Evolutionary conservation across 2,113 vertebrate genomes (phyloP).

Genomic region (Sinocyclocheilus anophthalmus): DNA sequence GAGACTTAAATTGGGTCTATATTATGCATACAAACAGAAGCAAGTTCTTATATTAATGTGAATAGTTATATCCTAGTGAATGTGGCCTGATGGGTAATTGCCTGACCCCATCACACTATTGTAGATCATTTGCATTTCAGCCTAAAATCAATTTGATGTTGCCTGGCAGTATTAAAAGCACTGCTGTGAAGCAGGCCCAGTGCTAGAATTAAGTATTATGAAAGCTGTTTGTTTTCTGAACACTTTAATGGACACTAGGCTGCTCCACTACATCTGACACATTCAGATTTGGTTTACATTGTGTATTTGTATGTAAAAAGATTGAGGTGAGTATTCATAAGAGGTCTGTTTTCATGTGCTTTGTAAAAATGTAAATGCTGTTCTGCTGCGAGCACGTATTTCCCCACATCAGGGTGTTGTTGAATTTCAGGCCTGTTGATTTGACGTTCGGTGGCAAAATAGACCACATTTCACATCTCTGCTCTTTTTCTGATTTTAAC

Average conservation of each 20-base stretch:
- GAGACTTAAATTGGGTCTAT: neutral
- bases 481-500: constrained; percentile 58
- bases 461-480: constrained; percentile 52
- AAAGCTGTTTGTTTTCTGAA: neutral
- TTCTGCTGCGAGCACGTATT: constrained; percentile 53
- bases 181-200: neutral
- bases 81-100: constrained; percentile 8
- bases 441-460: constrained; percentile 66
- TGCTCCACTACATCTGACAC: neutral
- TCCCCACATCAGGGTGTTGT: constrained; percentile 56
- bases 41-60: neutral
- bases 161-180: neutral
- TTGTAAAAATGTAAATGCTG: constrained; percentile 37
- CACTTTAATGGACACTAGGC: neutral
- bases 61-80: neutral
- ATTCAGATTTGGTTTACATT: neutral
- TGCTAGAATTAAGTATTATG: neutral
- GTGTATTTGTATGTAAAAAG: constrained; percentile 5
- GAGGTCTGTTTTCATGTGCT: neutral
- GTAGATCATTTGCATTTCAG: constrained; percentile 9
- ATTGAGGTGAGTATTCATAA: neutral
- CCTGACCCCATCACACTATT: neutral
- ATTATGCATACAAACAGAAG: neutral
- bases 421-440: constrained; percentile 67
- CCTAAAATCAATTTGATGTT: neutral